Base-by-base conservation (phyloP, 2,113 vertebrate species). In the Colius striatus region DNA sequence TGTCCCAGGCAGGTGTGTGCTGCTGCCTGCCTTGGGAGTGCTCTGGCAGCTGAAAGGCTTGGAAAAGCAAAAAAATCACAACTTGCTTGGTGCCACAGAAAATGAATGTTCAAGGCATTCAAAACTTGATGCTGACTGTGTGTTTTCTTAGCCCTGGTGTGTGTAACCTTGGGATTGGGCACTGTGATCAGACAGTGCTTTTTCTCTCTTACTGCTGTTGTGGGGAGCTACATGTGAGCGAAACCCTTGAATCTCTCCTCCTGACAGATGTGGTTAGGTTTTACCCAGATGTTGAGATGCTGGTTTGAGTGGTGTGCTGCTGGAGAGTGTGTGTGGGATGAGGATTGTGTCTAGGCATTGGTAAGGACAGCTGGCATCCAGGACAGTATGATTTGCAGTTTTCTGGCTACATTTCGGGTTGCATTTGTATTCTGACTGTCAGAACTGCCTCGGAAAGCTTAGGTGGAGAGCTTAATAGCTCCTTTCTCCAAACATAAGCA, bases 1-100 rank as follows among this genome's bases (percentile, higher is more conserved):
- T 96, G 96, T 90, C 97, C 84, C 84, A 74, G 75, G 50, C 91
- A 95, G 47, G 62, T 89, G 11, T 50, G 54, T 92, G 38, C 89
- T 90, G 38, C 75, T 93, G 61, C 89, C 73, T 78, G 73, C 81
- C 74, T 84, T 68, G 23, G 76, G 93, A 82, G 96, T 95, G 51
- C 62, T 75, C 34, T 84, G 80, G 87, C 88, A 94, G 70, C 94
- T 95, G 84, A 70, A 92, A 92, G 84, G 68, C 85, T 47, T 36
- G 58, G 76, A 67, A 92, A 86, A 66, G 65, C 54, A 88, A 78
- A 89, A 81, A 74, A 77, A 54, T 84, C 32, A 27, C 65, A 77
- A 19, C 34, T 79, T 74, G 48, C 77, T 66, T 91, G 50, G 13
- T 71, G 67, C 58, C 55, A 48, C 53, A 82, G 65, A 66, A 74